Base-by-base conservation (phyloP, 2,797 vertebrate genomes). In the Enteromius viviparus region DNA sequence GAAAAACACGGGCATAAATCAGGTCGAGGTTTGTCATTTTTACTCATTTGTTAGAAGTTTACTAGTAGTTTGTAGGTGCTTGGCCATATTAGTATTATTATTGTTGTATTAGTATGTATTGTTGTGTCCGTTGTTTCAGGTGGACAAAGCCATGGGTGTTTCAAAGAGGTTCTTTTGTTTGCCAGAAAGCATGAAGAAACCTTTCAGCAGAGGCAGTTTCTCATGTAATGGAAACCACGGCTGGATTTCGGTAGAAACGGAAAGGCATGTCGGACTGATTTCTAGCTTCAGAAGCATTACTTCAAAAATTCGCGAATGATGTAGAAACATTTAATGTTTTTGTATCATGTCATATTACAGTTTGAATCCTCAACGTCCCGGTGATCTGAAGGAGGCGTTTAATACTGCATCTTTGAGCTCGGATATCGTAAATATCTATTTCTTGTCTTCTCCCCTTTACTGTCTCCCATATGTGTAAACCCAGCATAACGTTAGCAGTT, bases 311-410 rank as follows among this genome's bases (percentile, higher is more conserved):
- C n/a, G 42, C 14, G 0, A 60, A 12, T 29, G 2, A 76, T 26
- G n/a, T 3, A 7, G 34, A 60, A 8, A 26, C 64, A 19, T 79
- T 51, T 2, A 80, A 70, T 8, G 15, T 5, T 53, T 55, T 4
- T 19, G 5, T 60, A 68, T 47, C 4, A 14, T 80, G 4, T 64
- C 14, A 68, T 68, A 77, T 78, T 4, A 32, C 88, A 95, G 95
- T 53, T 87, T 95, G 84, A 93, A 94, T 87, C 92, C 92, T n/a
- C 17, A 1, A 15, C 86, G 84, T 34, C 92, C 93, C 1, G 92
- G 87, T 88, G 94, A 95, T 85, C 80, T 95, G 5, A 96, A 95
- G 87, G 95, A 96, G 82, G 60, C 91, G 0, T 96, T 94, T 88
- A 94, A 95, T 83, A 17, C 7, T 0, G 0, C 84, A 1, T 88